Conservation (phyloP, 2,113 vertebrate genomes). For the Malurus melanocephalus region DNA sequence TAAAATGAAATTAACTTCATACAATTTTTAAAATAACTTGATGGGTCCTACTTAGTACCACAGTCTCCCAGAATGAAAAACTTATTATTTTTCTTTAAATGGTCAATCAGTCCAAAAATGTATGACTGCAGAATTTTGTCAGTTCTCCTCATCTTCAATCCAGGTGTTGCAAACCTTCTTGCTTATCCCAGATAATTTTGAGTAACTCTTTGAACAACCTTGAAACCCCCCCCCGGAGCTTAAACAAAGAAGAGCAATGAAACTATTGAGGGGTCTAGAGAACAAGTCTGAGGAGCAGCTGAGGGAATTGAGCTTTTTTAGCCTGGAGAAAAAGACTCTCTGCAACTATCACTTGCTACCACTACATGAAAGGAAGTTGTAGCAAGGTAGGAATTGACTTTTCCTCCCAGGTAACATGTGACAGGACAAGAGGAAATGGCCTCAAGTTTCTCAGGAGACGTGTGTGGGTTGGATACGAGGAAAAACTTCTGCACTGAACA, state of each 20-base stretch:
- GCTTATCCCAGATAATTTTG: not conserved
- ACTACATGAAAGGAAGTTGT: not conserved
- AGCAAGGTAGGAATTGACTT: fast-evolving
- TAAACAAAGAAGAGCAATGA: not conserved
- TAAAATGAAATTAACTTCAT: not conserved
- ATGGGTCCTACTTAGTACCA: not conserved
- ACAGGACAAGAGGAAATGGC: not conserved
- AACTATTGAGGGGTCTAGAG: not conserved
- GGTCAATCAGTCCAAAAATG: not conserved
- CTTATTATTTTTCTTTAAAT: not conserved
- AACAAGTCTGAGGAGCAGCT: not conserved
- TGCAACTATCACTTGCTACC: not conserved
- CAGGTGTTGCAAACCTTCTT: not conserved
- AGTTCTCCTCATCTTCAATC: not conserved
- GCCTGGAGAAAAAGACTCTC: not conserved
- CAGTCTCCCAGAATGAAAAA: not conserved
- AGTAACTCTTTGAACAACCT: not conserved
- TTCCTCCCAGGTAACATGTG: not conserved
- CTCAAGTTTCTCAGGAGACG: not conserved
- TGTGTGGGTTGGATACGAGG: not conserved
- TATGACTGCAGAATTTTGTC: not conserved
- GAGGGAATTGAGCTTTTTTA: not conserved
- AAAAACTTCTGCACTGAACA: not conserved
- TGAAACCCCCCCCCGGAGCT: not conserved
- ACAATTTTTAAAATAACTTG: not conserved